Evolutionary conservation across 1,140 invertebrate species (phyloP).

Genomic region (Marisa cornuarietis): DNA sequence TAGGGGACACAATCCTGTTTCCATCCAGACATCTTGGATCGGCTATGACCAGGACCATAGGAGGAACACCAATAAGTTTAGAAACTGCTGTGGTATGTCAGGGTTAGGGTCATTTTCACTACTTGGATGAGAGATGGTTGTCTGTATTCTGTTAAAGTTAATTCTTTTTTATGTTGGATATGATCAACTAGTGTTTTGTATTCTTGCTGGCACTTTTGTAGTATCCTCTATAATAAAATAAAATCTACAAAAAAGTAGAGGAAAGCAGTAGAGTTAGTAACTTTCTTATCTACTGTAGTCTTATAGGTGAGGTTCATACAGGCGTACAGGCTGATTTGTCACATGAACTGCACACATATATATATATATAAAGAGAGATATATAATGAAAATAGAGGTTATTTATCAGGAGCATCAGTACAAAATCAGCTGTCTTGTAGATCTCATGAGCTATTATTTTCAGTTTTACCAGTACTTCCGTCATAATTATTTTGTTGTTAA

Average conservation of each 20-base stretch:
- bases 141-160: background rate
- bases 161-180: background rate
- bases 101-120: background rate
- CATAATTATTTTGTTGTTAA: background rate
- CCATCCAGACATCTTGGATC: slow-evolving; percentile 30
- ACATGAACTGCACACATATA: background rate
- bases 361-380: background rate
- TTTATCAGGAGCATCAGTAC: background rate
- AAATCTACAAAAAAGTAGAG: too few species aligned
- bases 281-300: background rate
- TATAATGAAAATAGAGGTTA: background rate
- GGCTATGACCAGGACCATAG: slow-evolving; percentile 27
- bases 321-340: background rate
- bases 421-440: background rate
- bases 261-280: background rate
- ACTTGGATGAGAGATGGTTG: too few species aligned
- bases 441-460: background rate
- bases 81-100: slow-evolving; percentile 43
- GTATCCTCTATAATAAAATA: too few species aligned
- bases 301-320: background rate
- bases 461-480: background rate
- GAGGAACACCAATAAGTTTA: slow-evolving; percentile 42
- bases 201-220: background rate
- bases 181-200: background rate
- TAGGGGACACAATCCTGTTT: slow-evolving; percentile 18